Evolutionary conservation across 2,113 vertebrate genomes (phyloP), one percentile per base, ranked within the genome.

Genomic region (Dromiciops gliroides): DNA sequence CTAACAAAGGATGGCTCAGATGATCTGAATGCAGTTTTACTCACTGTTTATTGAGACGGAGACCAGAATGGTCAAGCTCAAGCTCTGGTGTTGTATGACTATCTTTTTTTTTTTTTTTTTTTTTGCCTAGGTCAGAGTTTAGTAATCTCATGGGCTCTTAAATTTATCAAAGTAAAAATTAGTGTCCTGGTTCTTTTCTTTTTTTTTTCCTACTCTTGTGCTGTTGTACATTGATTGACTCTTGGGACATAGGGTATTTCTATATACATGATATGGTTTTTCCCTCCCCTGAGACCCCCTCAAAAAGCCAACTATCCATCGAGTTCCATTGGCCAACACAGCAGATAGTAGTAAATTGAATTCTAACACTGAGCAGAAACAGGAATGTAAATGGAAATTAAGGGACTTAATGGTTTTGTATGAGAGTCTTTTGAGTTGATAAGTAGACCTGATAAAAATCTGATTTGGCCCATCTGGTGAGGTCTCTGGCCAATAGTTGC

Each of bases 91-190:
- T 67, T 37, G 3, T 12, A 67, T 12, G 10, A 14, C 56, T 67
- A 37, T 67, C 28, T 3, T 28, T 56, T 56, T 53, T 28, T 10
- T 44, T 8, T 24, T 19, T 3, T 28, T 56, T 56, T 53, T 28
- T 10, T 44, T 8, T 24, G 12, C 23, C 23, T 10, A 37, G 37
- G 12, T 50, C 89, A 44, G 37, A 53, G 52, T 49, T 67, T 16
- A 60, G 88, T 53, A 24, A 9, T 95, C 95, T 96, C 75, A 5
- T 0, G 96, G 93, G 96, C 95, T 90, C 12, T 93, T 95, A 50
- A 2, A 89, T 96, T 96, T 97, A 16, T 98, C 96, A 94, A 14
- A 31, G 23, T 96, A 95, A 95, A 97, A 96, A 96, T 7, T 48
- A n/a, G 24, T 0, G 90, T 83, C 96, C 96, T 93, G 94, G 94